Evolutionary conservation across 2,113 vertebrate genomes (phyloP), one percentile per base, ranked within the genome.

Genomic region (Dicerorhinus sumatrensis): DNA sequence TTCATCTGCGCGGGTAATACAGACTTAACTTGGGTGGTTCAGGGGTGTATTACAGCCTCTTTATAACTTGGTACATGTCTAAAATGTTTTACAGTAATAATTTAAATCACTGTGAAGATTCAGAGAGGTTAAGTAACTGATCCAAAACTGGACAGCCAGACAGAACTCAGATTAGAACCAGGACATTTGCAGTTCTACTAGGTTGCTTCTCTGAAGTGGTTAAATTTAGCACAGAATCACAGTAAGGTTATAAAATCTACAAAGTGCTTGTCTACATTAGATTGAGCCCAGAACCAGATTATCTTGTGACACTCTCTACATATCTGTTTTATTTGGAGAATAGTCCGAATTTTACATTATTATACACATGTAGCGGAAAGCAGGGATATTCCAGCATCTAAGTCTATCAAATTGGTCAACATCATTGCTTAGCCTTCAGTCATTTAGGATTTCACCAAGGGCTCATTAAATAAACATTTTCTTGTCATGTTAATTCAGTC

Each of bases 41-140:
- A 88, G 16, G 6, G 36, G 42, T 79, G 27, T 85, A 10, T 80
- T 83, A 93, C 0, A 80, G 58, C 42, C 56, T 96, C 60, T 42
- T 88, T 94, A 29, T 21, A 67, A 70, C 62, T 69, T 73, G 39
- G 80, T 75, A 51, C 8, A 27, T 1, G 4, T 62, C n/a, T 60
- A 54, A 79, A 79, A 84, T 36, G 39, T 73, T 89, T 77, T 76
- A 85, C 17, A 85, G 21, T 39, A 69, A 70, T 60, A 88, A 90
- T 39, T 96, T 63, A 93, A 76, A 91, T 81, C 65, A 58, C 51
- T 89, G 36, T 36, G 6, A 95, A 63, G 42, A 86, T 70, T 54
- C 51, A 63, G 48, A 72, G 14, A 94, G 33, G n/a, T 83, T 80
- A 93, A 82, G 58, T 86, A 94, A 92, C 58, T 85, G 11, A 72